Percentiles rank a stretch among this genome's conserved stretches.
Evolutionary conservation across 2,888 invertebrate genomes (phyloP).

Genomic region (Himalopsyche kuldschensis): DNA sequence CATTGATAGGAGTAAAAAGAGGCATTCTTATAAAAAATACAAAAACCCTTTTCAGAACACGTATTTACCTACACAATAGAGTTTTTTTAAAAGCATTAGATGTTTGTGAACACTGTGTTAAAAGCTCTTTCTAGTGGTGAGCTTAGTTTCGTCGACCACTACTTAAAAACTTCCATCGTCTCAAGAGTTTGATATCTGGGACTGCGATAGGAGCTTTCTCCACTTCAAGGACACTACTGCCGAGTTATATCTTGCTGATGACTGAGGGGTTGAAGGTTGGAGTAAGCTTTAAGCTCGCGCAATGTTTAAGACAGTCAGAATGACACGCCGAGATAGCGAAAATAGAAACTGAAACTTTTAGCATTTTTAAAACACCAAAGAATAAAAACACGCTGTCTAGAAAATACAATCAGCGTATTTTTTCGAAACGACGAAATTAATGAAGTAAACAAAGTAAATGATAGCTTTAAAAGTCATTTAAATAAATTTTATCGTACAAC

Average conservation of each 20-base stretch:
- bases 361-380: not conserved
- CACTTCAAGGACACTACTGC: slow-evolving; percentile 15
- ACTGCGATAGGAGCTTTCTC: not conserved
- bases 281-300: not conserved
- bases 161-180: not conserved
- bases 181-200: not conserved
- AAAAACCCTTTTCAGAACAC: not conserved
- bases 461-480: too few species aligned
- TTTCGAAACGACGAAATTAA: too few species aligned
- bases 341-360: not conserved
- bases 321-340: not conserved
- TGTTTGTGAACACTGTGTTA: not conserved
- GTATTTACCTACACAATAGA: not conserved
- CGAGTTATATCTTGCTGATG: slow-evolving; percentile 22
- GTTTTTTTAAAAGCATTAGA: not conserved
- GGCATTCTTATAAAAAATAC: too few species aligned
- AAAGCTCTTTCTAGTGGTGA: not conserved
- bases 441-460: too few species aligned
- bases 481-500: too few species aligned
- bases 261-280: not conserved
- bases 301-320: not conserved
- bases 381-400: not conserved
- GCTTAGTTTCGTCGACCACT: not conserved
- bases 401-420: not conserved
- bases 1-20: too few species aligned